Conservation (phyloP, 2,113 vertebrate genomes). For the Oriolus oriolus region DNA sequence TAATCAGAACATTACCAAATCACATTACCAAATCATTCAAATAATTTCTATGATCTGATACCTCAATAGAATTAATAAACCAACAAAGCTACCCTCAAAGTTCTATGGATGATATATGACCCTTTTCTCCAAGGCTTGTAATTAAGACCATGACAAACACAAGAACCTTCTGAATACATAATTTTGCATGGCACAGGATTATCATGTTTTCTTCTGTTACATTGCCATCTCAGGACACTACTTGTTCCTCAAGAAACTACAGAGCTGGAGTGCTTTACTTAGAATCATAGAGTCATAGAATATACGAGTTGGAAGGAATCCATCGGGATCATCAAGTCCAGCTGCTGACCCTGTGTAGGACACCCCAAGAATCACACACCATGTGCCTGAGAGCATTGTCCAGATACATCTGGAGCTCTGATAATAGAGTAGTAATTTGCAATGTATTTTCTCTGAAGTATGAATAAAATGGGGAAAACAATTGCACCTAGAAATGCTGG, state of each 20-base stretch:
- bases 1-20: conserved; percentile 52
- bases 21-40: conserved; percentile 42
- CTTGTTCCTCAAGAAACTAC: background rate
- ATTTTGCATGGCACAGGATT: background rate
- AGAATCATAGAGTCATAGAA: background rate
- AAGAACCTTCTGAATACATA: background rate
- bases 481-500: background rate
- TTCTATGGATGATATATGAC: background rate
- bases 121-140: background rate
- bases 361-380: background rate
- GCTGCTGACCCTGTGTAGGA: background rate
- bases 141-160: background rate
- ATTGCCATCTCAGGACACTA: background rate
- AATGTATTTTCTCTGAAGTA: background rate
- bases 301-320: background rate
- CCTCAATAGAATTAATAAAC: conserved; percentile 29
- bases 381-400: background rate
- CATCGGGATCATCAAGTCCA: background rate
- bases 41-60: conserved; percentile 29
- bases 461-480: background rate
- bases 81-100: background rate
- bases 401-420: background rate
- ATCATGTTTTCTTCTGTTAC: background rate
- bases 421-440: background rate
- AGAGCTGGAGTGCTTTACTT: background rate